Evolutionary conservation across 2,113 vertebrate species (phyloP), one percentile per base, ranked within the genome.

Genomic region (Vimba vimba): DNA sequence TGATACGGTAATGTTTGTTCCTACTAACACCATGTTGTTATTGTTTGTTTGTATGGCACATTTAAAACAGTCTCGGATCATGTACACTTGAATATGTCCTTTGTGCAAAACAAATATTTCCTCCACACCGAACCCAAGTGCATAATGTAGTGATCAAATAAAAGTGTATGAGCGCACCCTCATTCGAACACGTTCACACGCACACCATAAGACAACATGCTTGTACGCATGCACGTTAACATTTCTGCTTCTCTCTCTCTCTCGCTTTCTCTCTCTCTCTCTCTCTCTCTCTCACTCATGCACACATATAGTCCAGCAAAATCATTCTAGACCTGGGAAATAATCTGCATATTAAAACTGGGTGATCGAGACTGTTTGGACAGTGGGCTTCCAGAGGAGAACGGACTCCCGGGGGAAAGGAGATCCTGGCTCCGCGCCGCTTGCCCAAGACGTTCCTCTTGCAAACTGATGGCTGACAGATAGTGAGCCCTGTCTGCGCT

Each of bases 281-380:
- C 30, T 45, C 45, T 7, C 33, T 6, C 9, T 78, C 27, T 21
- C 69, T 62, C 50, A 50, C 39, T 85, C 36, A 64, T 33, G 77
- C 82, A 78, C 64, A 79, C 60, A 79, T 6, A 75, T 68, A 80
- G 19, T 36, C 25, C 62, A 45, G 10, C 60, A 78, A 47, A 83
- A 30, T 80, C 33, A 33, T 55, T 92, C 47, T 97, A 97, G 92
- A 97, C 96, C 92, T 97, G 96, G 92, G 96, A 97, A 94, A 97
- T 96, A 87, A 97, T 94, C 95, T 97, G 96, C 96, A 97, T 96
- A 95, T 96, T 97, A 92, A 97, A 97, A 94, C 96, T 97, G 83
- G 96, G 96, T 91, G 96, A 97, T 91, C 96, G 95, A 91, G 96
- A 97, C 93, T 96, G 96, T 93, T 96, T 97, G 90, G 95, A 96